Percentiles rank a stretch among this genome's conserved stretches.
phyloP scores from a whole-genome alignment of 2,888 invertebrate species.

The Xestia sexstrigata region DNA sequence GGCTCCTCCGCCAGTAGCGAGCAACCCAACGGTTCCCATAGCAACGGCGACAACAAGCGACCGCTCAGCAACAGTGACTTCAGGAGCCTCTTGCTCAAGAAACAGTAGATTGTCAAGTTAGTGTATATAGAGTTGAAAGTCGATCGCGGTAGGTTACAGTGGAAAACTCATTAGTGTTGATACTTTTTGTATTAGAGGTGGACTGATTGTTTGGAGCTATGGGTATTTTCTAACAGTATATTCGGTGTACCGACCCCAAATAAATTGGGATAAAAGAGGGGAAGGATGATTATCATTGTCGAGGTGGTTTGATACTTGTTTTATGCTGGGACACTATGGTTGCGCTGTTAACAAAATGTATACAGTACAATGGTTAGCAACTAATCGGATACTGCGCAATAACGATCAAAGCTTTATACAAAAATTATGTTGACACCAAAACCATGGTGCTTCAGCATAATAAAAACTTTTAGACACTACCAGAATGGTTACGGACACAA shows the following conservation, averaged over 20 bases:
- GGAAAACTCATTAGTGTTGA: conserved; percentile 25
- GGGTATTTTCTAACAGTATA: conserved; percentile 14
- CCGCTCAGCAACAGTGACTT: conserved; percentile 90
- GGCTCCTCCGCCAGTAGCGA: conserved; percentile 68
- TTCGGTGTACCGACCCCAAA: not conserved
- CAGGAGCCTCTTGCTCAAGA: conserved; percentile 87
- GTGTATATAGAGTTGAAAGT: conserved; percentile 53
- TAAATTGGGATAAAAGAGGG: not conserved
- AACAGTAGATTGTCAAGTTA: conserved; percentile 56
- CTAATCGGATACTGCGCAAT: not conserved
- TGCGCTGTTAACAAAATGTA: not conserved
- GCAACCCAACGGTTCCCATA: conserved; percentile 46
- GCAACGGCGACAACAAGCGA: conserved; percentile 71
- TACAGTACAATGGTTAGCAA: not conserved
- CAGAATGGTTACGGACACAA: not conserved
- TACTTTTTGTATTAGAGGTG: conserved; percentile 43
- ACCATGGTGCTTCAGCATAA: not conserved
- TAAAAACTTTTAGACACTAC: not conserved
- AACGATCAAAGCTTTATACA: not conserved
- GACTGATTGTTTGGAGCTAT: conserved; percentile 12
- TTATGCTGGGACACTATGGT: not conserved
- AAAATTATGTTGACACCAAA: not conserved
- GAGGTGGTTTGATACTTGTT: not conserved
- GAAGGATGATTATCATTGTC: not conserved
- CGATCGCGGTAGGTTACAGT: conserved; percentile 27